These are phyloP conservation scores for Xenopus petersii DNA, from an alignment of 2,797 vertebrate species.

Conservation along the genomic window DNA sequence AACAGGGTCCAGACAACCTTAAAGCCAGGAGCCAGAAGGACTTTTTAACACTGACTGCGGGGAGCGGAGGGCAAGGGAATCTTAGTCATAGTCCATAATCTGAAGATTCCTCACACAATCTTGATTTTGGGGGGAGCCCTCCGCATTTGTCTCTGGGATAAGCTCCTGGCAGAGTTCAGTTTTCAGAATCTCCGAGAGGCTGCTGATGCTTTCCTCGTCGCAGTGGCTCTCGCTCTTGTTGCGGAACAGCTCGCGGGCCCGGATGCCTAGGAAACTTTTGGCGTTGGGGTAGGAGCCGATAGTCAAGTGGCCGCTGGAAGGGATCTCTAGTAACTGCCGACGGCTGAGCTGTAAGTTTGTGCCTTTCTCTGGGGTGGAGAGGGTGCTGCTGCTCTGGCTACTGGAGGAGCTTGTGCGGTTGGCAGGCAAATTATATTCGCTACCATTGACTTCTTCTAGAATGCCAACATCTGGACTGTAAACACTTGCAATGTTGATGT, in stretches of 20 bases:
- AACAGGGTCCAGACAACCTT: slow-evolving; percentile 14
- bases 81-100: slow-evolving; percentile 95
- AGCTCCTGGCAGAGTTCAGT: slow-evolving; percentile 71
- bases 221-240: slow-evolving; percentile 81
- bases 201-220: slow-evolving; percentile 71
- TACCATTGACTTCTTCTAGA: slow-evolving; percentile 58
- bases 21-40: slow-evolving; percentile 45
- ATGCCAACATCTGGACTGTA: slow-evolving; percentile 47
- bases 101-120: slow-evolving; percentile 73
- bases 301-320: slow-evolving; percentile 68
- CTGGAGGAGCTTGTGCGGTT: slow-evolving; percentile 43
- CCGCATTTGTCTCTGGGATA: slow-evolving; percentile 50
- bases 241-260: slow-evolving; percentile 81
- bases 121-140: slow-evolving; percentile 36
- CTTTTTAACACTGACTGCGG: slow-evolving; percentile 76
- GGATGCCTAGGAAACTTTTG: slow-evolving; percentile 90
- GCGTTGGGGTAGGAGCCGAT: slow-evolving; percentile 89
- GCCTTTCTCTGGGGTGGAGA: slow-evolving; percentile 72
- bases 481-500: not conserved
- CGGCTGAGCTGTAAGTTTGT: slow-evolving; percentile 47
- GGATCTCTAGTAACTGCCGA: slow-evolving; percentile 67
- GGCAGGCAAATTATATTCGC: slow-evolving; percentile 62
- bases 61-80: no score
- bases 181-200: slow-evolving; percentile 72
- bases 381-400: slow-evolving; percentile 57